Evolutionary conservation across 2,113 vertebrate species (phyloP).

Genomic region (Dascyllus trimaculatus): DNA sequence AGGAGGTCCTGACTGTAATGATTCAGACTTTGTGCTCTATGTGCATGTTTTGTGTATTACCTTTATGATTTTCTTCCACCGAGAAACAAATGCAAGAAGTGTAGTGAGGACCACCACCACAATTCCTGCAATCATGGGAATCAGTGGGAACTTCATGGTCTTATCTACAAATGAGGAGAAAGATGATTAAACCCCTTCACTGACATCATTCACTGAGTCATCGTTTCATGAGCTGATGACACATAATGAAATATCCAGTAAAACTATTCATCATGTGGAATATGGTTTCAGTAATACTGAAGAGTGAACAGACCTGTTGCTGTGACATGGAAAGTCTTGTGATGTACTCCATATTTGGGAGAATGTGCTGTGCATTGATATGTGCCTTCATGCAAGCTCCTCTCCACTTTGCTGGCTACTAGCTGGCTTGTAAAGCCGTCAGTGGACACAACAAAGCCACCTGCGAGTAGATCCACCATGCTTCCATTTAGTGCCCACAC

Average conservation of each 20-base stretch:
- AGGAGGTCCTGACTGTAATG: not conserved
- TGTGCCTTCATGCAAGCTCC: constrained; percentile 65
- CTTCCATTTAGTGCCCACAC: constrained; percentile 74
- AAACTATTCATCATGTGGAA: not conserved
- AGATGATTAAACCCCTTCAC: not conserved
- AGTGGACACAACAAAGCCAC: constrained; percentile 59
- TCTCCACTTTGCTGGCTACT: constrained; percentile 21
- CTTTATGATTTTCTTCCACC: constrained; percentile 75
- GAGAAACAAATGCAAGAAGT: constrained; percentile 74
- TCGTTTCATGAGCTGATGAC: not conserved
- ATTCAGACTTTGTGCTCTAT: not conserved
- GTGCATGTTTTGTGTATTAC: constrained; percentile 30
- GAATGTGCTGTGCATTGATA: constrained; percentile 72
- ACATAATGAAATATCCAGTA: not conserved
- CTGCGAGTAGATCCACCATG: constrained; percentile 63
- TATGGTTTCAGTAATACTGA: not conserved
- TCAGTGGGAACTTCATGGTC: constrained; percentile 74
- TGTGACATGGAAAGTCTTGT: constrained; percentile 68
- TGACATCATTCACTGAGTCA: not conserved
- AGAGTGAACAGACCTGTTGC: constrained; percentile 74
- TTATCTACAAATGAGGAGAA: constrained; percentile 65
- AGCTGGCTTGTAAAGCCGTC: constrained; percentile 67
- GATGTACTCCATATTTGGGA: constrained; percentile 10
- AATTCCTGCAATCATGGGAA: constrained; percentile 78
- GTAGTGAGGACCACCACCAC: constrained; percentile 78